Percentiles rank a stretch among this genome's conserved stretches.
Conservation (phyloP, 2,888 invertebrate species). For the Lysandra bellargus region DNA sequence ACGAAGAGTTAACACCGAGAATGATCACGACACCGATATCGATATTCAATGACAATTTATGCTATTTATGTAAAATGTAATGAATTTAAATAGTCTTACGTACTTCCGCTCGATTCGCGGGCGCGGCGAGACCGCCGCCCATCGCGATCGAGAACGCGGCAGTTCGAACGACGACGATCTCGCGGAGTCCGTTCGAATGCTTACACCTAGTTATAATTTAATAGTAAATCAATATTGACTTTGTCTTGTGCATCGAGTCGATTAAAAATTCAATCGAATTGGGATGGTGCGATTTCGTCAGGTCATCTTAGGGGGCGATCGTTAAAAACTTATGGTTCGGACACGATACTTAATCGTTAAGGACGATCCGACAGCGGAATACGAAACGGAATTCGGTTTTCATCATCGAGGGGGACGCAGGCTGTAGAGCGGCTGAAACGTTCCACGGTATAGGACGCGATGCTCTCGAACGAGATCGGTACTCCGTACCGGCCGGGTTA, state of each 20-base stretch:
- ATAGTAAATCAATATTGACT: constrained; percentile 65
- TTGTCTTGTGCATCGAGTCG: constrained; percentile 56
- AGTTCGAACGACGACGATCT: constrained; percentile 47
- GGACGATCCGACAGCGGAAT: constrained; percentile 65
- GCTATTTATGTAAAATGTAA: constrained; percentile 51
- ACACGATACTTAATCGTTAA: constrained; percentile 51
- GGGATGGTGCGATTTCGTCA: constrained; percentile 33
- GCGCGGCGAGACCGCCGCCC: constrained; percentile 55
- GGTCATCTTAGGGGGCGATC: constrained; percentile 17
- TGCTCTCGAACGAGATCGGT: constrained; percentile 39
- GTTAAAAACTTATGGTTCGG: constrained; percentile 50
- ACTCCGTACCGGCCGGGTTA: constrained; percentile 32
- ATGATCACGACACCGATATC: constrained; percentile 55
- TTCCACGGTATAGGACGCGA: constrained; percentile 32
- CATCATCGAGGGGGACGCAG: not conserved
- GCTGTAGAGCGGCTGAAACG: not conserved
- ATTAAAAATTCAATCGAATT: constrained; percentile 20
- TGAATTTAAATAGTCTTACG: constrained; percentile 56
- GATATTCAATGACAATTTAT: constrained; percentile 48
- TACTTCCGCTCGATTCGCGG: constrained; percentile 51
- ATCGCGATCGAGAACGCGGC: constrained; percentile 30
- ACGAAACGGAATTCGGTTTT: constrained; percentile 29
- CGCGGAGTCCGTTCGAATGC: constrained; percentile 56
- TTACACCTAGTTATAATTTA: constrained; percentile 60
- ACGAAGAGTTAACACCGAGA: constrained; percentile 51